These are phyloP conservation scores for Elephantulus edwardii DNA, from an alignment of 2,113 vertebrate genomes.

Conservation along the genomic window DNA sequence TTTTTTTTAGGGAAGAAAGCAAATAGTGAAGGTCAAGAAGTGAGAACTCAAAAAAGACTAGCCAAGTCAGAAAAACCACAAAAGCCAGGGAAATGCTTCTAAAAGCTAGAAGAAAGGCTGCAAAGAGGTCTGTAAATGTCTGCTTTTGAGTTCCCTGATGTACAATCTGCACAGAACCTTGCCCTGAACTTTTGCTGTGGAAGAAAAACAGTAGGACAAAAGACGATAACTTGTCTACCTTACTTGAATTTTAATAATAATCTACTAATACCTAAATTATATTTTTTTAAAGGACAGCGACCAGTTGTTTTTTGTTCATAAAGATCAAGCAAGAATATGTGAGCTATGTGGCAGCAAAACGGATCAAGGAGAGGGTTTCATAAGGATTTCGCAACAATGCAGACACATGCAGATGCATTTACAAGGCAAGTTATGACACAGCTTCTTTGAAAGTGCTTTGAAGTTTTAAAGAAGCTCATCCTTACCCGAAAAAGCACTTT, in stretches of 20 bases:
- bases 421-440: background rate
- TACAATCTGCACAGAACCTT: rapidly evolving
- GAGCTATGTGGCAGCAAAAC: background rate
- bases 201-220: background rate
- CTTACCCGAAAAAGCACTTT: background rate
- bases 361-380: background rate
- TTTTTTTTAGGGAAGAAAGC: background rate
- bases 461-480: conserved; percentile 9
- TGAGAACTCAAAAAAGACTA: background rate
- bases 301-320: background rate
- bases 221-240: background rate
- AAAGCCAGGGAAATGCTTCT: background rate
- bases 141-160: rapidly evolving
- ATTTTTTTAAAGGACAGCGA: background rate
- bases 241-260: background rate
- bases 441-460: background rate
- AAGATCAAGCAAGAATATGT: background rate
- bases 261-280: background rate
- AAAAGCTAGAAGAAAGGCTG: background rate
- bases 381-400: conserved; percentile 4
- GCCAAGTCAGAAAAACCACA: background rate
- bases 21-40: background rate
- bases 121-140: background rate
- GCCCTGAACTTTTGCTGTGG: background rate
- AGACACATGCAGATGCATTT: background rate